Evolutionary conservation across 2,888 invertebrate genomes (phyloP), one percentile per base, ranked within the genome.

Genomic region (Papilio protenor): DNA sequence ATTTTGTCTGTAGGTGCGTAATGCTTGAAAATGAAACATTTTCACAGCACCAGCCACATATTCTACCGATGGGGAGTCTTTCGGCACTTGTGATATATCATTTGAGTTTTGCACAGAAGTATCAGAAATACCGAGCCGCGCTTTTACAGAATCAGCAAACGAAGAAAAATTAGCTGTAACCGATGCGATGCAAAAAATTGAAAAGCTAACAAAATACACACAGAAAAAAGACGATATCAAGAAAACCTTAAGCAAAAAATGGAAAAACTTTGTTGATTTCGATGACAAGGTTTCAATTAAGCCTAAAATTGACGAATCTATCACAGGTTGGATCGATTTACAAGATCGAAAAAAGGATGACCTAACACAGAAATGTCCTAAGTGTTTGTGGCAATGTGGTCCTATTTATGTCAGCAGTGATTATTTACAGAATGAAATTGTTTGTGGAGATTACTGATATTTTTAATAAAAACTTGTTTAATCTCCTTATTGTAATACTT

Each of bases 301-400:
- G 59, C 83, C 84, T 2, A 69, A 73, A 47, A 76, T 14, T 1
- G 81, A 83, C 10, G 79, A 82, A 74, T 81, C 86, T 72, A 82
- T 84, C 77, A 81, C 80, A 77, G 86, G 87, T 79, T 92, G 92
- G 92, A 85, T 90, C 16, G 85, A 92, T 82, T 84, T 90, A 77
- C 88, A 88, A 77, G 82, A 85, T 75, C 82, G 83, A 10, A 86
- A 82, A 79, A 75, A 81, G 12, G 79, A 80, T 71, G 77, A 78
- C 52, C 80, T 74, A 73, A 64, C 79, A 75, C 82, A 82, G 79
- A 84, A 88, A 77, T 92, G 94, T 91, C 93, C 93, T 81, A 91
- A 90, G 83, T 94, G 93, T 91, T 89, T 94, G 91, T 94, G 94
- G 94, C 94, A 94, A 86, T 90, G 91, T 86, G 93, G 94, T 85